Evolutionary conservation across 2,113 vertebrate species (phyloP).

Genomic region (Caracal caracal): DNA sequence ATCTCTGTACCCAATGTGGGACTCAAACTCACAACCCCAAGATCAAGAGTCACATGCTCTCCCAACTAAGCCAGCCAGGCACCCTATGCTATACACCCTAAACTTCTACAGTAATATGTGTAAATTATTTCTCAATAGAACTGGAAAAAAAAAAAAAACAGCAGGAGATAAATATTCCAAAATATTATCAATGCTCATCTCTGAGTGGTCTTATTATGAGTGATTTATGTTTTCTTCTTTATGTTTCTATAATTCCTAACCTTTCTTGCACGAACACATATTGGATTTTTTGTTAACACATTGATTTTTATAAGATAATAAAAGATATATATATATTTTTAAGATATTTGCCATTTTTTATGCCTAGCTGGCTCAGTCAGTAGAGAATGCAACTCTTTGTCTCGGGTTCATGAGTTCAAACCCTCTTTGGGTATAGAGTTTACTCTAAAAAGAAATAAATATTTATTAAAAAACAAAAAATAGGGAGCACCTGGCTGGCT

Average conservation of each 20-base stretch:
- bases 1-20: background rate
- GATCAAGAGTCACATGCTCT: background rate
- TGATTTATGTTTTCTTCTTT: background rate
- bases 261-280: background rate
- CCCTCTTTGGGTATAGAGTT: background rate
- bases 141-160: background rate
- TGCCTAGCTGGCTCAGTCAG: background rate
- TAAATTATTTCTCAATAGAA: background rate
- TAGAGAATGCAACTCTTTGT: background rate
- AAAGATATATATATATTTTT: background rate
- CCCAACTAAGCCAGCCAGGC: background rate
- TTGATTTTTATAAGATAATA: conserved; percentile 40
- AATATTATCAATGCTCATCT: background rate
- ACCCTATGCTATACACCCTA: background rate
- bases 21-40: background rate
- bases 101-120: background rate
- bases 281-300: background rate
- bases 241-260: background rate
- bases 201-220: background rate
- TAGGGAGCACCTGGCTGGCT: background rate
- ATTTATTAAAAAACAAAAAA: background rate
- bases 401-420: background rate
- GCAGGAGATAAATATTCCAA: background rate
- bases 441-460: background rate
- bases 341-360: background rate